Percentiles rank a stretch among this genome's conserved stretches.
Evolutionary conservation across 2,113 vertebrate species (phyloP).

Genomic region (Erythrolamprus reginae): DNA sequence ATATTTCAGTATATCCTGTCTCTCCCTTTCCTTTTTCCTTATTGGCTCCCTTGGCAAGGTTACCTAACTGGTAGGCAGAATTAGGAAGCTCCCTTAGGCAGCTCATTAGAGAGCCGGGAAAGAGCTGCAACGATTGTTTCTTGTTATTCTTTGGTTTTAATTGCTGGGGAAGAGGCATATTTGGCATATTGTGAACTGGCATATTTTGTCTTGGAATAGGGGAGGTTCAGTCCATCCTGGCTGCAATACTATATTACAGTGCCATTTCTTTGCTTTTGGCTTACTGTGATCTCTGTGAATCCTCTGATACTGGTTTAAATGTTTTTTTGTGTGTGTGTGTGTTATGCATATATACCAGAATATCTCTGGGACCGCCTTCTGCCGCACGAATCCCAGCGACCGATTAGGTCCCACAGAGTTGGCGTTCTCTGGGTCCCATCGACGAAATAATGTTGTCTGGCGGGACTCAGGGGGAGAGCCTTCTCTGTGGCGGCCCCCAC

Average conservation of each 20-base stretch:
- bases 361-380: too few relatives aligned
- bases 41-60: too few relatives aligned
- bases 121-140: neutral
- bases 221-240: neutral
- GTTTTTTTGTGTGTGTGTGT: neutral
- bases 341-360: neutral
- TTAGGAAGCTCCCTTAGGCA: neutral
- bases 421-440: too few relatives aligned
- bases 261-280: neutral
- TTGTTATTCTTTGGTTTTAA: neutral
- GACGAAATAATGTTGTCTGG: too few relatives aligned
- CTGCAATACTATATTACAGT: neutral
- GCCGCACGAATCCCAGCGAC: too few relatives aligned
- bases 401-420: too few relatives aligned
- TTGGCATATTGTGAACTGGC: neutral
- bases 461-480: too few relatives aligned
- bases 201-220: neutral
- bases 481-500: too few relatives aligned
- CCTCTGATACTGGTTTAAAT: neutral
- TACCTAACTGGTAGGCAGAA: neutral
- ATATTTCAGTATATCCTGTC: neutral
- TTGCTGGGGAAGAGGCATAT: neutral
- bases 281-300: neutral
- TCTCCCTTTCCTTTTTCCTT: neutral
- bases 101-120: neutral